A percentile compares a stretch with the other conserved stretches of the same genome.
phyloP scores from a whole-genome alignment of 2,888 invertebrate genomes.

The Drosophila recens region DNA sequence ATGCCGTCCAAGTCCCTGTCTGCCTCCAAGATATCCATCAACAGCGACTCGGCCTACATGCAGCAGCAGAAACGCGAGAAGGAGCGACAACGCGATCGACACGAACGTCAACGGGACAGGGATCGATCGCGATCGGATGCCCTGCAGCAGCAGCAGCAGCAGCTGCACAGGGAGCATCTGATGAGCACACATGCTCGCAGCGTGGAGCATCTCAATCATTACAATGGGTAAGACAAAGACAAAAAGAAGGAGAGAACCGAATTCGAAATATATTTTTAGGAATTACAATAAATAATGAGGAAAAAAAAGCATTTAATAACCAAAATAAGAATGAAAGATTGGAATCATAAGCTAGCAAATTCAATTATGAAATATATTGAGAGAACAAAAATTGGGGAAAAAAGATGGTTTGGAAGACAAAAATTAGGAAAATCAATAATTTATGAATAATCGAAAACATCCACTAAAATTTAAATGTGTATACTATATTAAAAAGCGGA shows the following conservation, averaged over 20 bases:
- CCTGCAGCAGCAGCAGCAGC: constrained; percentile 72
- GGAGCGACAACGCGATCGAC: constrained; percentile 79
- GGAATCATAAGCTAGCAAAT: too few relatives aligned
- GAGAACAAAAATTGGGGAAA: too few relatives aligned
- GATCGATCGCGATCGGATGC: constrained; percentile 56
- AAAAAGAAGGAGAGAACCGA: background rate
- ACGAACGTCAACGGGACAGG: constrained; percentile 66
- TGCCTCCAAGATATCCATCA: constrained; percentile 85
- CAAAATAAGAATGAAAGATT: too few relatives aligned
- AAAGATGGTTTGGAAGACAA: too few relatives aligned
- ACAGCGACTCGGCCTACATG: constrained; percentile 82
- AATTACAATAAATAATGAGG: too few relatives aligned
- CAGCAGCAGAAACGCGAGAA: constrained; percentile 79
- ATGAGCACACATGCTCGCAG: constrained; percentile 82
- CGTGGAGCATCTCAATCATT: constrained; percentile 84
- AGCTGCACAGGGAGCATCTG: constrained; percentile 70
- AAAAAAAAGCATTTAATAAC: too few relatives aligned
- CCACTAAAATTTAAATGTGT: too few relatives aligned
- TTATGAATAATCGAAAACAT: too few relatives aligned
- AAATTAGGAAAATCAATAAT: too few relatives aligned
- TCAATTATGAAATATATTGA: too few relatives aligned
- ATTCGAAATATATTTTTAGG: too few relatives aligned
- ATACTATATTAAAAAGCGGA: too few relatives aligned
- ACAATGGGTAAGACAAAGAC: constrained; percentile 77
- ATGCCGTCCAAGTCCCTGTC: constrained; percentile 82